phyloP scores from a whole-genome alignment of 2,113 vertebrate species.

The Coptodon rendalli region DNA sequence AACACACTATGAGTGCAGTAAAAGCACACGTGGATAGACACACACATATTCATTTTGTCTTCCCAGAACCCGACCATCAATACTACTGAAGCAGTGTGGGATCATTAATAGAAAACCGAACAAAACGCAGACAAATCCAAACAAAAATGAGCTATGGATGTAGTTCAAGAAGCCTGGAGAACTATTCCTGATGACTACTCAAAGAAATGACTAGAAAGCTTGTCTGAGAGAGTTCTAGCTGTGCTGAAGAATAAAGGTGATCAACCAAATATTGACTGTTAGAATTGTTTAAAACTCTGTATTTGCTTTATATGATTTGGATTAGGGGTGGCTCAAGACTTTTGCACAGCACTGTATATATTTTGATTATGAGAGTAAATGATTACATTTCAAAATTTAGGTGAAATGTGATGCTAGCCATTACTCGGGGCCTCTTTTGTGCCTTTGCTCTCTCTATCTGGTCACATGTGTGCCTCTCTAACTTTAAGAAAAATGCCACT shows the following conservation, averaged over 20 bases:
- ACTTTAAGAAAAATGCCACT: not conserved
- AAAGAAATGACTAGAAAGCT: not conserved
- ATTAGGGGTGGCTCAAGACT: not conserved
- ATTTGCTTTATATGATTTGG: not conserved
- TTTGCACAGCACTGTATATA: not conserved
- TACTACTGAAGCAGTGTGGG: not conserved
- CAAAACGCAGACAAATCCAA: not conserved
- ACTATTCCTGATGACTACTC: not conserved
- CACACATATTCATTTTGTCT: not conserved
- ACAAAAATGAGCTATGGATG: not conserved
- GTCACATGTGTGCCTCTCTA: not conserved
- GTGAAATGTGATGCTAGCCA: slow-evolving; percentile 47
- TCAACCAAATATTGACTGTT: not conserved
- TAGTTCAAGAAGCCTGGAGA: not conserved
- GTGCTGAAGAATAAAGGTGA: not conserved
- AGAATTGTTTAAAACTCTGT: not conserved
- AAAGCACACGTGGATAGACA: not conserved
- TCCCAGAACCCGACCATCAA: not conserved
- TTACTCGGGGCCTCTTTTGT: slow-evolving; percentile 17
- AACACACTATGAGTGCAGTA: not conserved
- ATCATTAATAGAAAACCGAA: not conserved
- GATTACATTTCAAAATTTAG: slow-evolving; percentile 20
- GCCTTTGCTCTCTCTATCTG: not conserved
- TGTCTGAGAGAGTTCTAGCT: not conserved
- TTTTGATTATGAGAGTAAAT: not conserved